Evolutionary conservation across 2,113 vertebrate species (phyloP).

Genomic region (Macquaria australasica): DNA sequence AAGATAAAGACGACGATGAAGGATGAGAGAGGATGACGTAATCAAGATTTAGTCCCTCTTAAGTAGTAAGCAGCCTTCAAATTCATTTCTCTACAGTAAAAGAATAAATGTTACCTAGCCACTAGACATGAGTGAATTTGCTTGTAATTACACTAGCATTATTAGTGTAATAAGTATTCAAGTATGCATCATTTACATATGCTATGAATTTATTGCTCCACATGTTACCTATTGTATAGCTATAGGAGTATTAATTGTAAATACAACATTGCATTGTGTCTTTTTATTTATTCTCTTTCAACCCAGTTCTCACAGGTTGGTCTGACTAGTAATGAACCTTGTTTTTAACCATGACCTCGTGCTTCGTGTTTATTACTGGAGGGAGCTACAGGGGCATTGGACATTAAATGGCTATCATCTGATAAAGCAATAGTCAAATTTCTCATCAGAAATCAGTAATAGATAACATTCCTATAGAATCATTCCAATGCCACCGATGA

Average conservation of each 20-base stretch:
- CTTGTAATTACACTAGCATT: neutral
- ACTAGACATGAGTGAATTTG: neutral
- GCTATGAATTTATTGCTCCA: neutral
- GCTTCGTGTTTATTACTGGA: neutral
- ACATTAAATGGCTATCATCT: neutral
- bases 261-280: neutral
- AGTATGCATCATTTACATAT: neutral
- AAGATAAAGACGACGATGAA: neutral
- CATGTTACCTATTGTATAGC: neutral
- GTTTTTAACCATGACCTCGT: neutral
- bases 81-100: neutral
- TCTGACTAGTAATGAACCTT: neutral
- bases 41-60: neutral
- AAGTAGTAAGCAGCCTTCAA: neutral
- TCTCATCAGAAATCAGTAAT: neutral
- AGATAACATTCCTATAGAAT: neutral
- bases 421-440: neutral
- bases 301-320: neutral
- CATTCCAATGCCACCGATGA: neutral
- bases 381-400: neutral
- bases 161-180: neutral
- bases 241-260: neutral
- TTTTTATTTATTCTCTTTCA: neutral
- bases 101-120: neutral
- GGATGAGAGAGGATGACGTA: no score